Evolutionary conservation across 2,888 invertebrate species (phyloP).

Genomic region (Drosophila cracens): DNA sequence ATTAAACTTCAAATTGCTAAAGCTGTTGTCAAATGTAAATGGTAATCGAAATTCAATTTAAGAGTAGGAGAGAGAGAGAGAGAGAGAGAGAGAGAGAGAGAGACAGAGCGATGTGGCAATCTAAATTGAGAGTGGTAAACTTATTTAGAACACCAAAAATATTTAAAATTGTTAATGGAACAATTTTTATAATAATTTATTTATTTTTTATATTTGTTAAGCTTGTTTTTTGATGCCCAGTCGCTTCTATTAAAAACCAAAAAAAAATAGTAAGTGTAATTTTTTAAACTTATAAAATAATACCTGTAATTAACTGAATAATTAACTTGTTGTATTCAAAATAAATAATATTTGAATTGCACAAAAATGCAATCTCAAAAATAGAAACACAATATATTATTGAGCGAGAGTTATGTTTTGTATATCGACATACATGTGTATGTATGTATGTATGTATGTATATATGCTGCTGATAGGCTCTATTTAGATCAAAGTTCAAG

Average conservation of each 20-base stretch:
- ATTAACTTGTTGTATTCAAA: not conserved
- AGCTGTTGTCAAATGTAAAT: not conserved
- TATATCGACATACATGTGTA: conserved; percentile 1
- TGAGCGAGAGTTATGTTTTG: conserved; percentile 7
- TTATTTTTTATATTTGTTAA: not conserved
- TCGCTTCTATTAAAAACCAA: too few relatives aligned
- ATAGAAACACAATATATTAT: not conserved
- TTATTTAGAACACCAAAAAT: too few relatives aligned
- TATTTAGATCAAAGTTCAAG: not conserved
- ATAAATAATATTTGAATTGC: not conserved
- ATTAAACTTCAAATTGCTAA: not conserved
- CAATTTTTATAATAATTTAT: too few relatives aligned
- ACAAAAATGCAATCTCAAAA: not conserved
- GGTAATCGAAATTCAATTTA: not conserved
- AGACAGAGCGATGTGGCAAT: too few relatives aligned
- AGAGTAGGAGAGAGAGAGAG: too few relatives aligned
- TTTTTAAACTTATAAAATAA: not conserved
- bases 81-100: too few relatives aligned
- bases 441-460: conserved; percentile 1
- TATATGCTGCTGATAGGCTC: conserved; percentile 1
- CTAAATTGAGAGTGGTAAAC: too few relatives aligned
- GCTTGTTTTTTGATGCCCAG: not conserved
- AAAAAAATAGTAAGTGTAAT: too few relatives aligned
- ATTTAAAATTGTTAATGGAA: too few relatives aligned
- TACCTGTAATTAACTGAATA: too few relatives aligned